Base-by-base conservation (phyloP, 2,113 vertebrate species). In the Neolamprologus ventralis region DNA sequence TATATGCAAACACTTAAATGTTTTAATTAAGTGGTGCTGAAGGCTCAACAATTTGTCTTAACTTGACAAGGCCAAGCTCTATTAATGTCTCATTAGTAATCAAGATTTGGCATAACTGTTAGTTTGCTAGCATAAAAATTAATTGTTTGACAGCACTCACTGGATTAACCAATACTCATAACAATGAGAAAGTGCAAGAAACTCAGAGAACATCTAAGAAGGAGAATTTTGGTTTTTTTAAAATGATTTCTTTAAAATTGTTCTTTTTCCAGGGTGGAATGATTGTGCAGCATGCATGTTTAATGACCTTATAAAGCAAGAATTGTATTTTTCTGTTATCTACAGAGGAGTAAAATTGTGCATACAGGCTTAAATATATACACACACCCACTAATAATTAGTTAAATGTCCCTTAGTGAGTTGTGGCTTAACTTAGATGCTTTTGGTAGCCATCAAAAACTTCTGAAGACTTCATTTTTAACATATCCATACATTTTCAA, bases 181-280 rank as follows among this genome's bases (percentile, higher is more conserved):
- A 37, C 11, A 21, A 65, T 65, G 60, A 37, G 19, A 65, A 21
- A 21, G 33, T 65, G 33, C 60, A 21, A 37, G 11, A 37, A 65
- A 65, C 33, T 37, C 60, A 65, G 19, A 65, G 10, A 65, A 65
- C 33, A 65, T 65, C 33, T 65, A 37, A 65, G 60, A 21, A 65
- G 19, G 60, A 65, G 33, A 21, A 21, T 65, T 37, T 65, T 3
- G 6, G 0, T 0, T n/a, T 49, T 37, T 37, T 65, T 37, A 5
- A 0, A 7, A 21, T 37, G 4, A 21, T 37, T 37, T 68, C 19
- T 37, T 68, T 68, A 37, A 13, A 37, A 37, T 13, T 13, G 1
- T 68, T 68, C 19, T 68, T 68, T 68, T 37, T 37, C 33, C 33
- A 0, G 11, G 10, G 3, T 37, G 33, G 33, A 68, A 37, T 37